Base-by-base conservation (phyloP, 2,888 invertebrate genomes). In the Torymus auratus region DNA sequence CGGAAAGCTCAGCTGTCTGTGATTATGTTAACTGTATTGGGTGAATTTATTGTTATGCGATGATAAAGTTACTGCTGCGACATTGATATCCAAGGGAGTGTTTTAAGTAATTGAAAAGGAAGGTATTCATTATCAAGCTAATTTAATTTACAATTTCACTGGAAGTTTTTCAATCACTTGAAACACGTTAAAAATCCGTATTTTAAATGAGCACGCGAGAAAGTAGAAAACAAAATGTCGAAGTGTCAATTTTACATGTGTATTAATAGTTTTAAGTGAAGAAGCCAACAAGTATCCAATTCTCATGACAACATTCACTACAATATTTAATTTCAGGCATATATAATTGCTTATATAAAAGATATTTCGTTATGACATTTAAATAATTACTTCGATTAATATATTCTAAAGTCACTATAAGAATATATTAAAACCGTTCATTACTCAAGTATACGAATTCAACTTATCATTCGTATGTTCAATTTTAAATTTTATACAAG, bases 191-290 rank as follows among this genome's bases (percentile, higher is more conserved):
- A 65, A 55, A 60, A 15, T 41, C 41, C 41, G 41, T 41, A 41
- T 41, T 77, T 62, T 65, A 15, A 56, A 41, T 11, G 28, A 67
- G 41, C 28, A 60, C 53, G 11, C 15, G 12, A 77, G 55, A 58
- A 68, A 60, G 15, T 41, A 78, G 50, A 73, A 55, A 69, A 41
- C 41, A 65, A 62, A 50, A 14, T 72, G 58, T 58, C 14, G 15
- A 78, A 56, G 55, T 68, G 73, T 79, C 79, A 73, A 79, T 79
- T 78, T 74, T 50, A 64, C 61, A 28, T 73, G 20, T 79, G 28
- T 73, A 71, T 41, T 56, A 56, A 41, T 58, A 60, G 13, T 60
- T 28, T 65, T 28, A 78, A 60, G 14, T 58, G 52, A 11, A 17
- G 58, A 70, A 56, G 15, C 28, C 14, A 76, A 64, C 55, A 7